These are phyloP conservation scores for Platypus cylindrus DNA, from an alignment of 2,888 invertebrate species.

Conservation along the genomic window DNA sequence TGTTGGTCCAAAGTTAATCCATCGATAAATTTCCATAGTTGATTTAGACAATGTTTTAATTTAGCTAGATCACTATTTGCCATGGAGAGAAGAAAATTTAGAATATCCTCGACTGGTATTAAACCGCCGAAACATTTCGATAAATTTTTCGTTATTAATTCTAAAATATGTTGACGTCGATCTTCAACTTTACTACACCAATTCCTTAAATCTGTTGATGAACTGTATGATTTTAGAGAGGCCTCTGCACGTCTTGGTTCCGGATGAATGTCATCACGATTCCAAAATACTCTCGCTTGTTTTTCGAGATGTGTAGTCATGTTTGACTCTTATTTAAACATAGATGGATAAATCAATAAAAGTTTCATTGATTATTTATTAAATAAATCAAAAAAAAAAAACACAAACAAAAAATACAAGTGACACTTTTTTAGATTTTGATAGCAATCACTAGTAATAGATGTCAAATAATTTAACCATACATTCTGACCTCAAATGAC, in stretches of 20 bases:
- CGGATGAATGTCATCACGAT: slow-evolving; percentile 11
- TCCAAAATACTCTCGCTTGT: slow-evolving; percentile 13
- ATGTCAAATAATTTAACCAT: too few species aligned
- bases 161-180: slow-evolving; percentile 43
- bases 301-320: slow-evolving; percentile 16
- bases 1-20: slow-evolving; percentile 9
- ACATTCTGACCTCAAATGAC: too few species aligned
- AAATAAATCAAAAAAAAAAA: too few species aligned
- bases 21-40: slow-evolving; percentile 14
- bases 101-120: slow-evolving; percentile 29
- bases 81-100: slow-evolving; percentile 18
- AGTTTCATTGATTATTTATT: too few species aligned
- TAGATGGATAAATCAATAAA: too few species aligned
- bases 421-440: too few species aligned
- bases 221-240: slow-evolving; percentile 42
- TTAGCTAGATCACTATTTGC: slow-evolving; percentile 9
- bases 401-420: too few species aligned
- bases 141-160: slow-evolving; percentile 34
- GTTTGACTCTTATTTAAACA: slow-evolving; percentile 1
- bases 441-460: too few species aligned
- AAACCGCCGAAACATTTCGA: slow-evolving; percentile 25
- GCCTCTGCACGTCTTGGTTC: slow-evolving; percentile 34
- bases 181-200: slow-evolving; percentile 46
- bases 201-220: slow-evolving; percentile 44
- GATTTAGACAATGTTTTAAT: slow-evolving; percentile 10